Evolutionary conservation across 2,888 invertebrate genomes (phyloP).

Genomic region (Drosophila mulleri): DNA sequence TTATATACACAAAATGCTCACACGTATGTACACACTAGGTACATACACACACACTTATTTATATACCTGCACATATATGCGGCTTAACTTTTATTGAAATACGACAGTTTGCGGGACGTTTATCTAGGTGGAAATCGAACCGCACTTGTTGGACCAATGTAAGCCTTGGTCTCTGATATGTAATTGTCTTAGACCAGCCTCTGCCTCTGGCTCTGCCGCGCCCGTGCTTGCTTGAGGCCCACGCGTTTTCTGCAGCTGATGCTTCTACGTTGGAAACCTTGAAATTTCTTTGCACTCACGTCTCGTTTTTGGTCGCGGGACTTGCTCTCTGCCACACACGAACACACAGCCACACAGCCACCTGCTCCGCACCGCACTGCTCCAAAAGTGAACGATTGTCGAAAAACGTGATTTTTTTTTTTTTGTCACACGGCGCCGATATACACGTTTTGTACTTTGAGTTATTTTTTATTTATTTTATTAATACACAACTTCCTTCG

Average conservation of each 20-base stretch:
- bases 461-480: slow-evolving; percentile 62
- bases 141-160: slow-evolving; percentile 45
- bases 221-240: slow-evolving; percentile 27
- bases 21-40: slow-evolving; percentile 13
- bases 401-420: slow-evolving; percentile 73
- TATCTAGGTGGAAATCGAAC: slow-evolving; percentile 29
- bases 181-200: slow-evolving; percentile 27
- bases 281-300: slow-evolving; percentile 64
- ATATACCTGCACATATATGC: slow-evolving; percentile 5
- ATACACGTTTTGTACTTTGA: slow-evolving; percentile 68
- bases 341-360: slow-evolving; percentile 17
- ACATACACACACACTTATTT: not conserved
- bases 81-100: slow-evolving; percentile 14
- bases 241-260: slow-evolving; percentile 36
- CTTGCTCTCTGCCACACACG: slow-evolving; percentile 41
- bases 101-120: slow-evolving; percentile 8
- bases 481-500: slow-evolving; percentile 75
- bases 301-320: slow-evolving; percentile 42
- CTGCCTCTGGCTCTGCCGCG: slow-evolving; percentile 15
- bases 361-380: slow-evolving; percentile 17
- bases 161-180: slow-evolving; percentile 7
- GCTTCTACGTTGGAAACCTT: slow-evolving; percentile 55
- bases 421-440: slow-evolving; percentile 44
- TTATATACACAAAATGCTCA: slow-evolving; percentile 22
- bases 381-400: slow-evolving; percentile 39